Conservation (phyloP, 2,888 invertebrate species). For the Linnaemya vulpina region DNA sequence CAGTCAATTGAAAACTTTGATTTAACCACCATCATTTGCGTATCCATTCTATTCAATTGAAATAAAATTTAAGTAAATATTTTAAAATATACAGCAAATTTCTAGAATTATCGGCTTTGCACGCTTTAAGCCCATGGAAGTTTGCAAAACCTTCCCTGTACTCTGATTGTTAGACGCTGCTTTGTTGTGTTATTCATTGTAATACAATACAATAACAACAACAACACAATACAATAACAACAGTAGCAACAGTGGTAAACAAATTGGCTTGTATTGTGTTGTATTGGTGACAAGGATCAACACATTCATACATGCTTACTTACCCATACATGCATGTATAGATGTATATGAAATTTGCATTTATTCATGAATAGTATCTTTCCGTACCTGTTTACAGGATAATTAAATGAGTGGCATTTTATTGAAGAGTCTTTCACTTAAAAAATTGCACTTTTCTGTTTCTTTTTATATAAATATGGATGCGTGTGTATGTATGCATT, state of each 20-base stretch:
- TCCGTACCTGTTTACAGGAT: neutral
- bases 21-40: neutral
- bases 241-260: neutral
- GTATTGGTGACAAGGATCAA: neutral
- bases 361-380: neutral
- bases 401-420: neutral
- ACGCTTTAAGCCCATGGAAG: neutral
- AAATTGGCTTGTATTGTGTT: neutral
- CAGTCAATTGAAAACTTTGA: constrained; percentile 34
- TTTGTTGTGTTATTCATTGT: neutral
- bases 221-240: neutral
- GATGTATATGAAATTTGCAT: neutral
- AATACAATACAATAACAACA: neutral
- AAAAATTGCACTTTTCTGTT: too few species aligned
- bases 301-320: neutral
- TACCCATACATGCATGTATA: too few species aligned
- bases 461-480: too few species aligned
- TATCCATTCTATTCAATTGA: constrained; percentile 10
- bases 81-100: constrained; percentile 6
- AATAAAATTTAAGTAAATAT: constrained; percentile 8
- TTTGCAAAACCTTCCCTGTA: neutral
- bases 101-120: constrained; percentile 17
- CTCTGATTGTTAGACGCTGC: neutral
- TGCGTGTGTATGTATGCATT: too few species aligned
- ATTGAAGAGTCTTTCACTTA: neutral